Evolutionary conservation across 2,888 invertebrate species (phyloP).

Genomic region (Torymus auratus): DNA sequence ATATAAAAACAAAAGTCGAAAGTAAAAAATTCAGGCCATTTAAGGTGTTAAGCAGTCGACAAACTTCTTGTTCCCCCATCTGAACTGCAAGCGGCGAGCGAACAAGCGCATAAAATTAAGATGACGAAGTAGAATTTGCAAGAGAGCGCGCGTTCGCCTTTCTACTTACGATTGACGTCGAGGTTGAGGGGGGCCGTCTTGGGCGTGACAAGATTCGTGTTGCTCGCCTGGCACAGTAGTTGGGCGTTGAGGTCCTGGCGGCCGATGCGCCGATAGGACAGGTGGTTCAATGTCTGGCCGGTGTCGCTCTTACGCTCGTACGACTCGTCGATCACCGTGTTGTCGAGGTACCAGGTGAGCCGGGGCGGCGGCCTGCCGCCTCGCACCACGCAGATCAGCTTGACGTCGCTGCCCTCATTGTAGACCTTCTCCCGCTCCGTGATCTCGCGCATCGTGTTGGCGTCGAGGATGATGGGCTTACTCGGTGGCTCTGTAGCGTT

Average conservation of each 20-base stretch:
- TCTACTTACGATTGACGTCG: slow-evolving; percentile 90
- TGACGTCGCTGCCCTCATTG: slow-evolving; percentile 90
- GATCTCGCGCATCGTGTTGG: slow-evolving; percentile 83
- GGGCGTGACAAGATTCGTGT: slow-evolving; percentile 89
- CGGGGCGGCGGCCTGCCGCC: slow-evolving; percentile 90
- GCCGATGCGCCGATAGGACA: slow-evolving; percentile 88
- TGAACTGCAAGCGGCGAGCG: no score
- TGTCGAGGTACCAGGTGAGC: slow-evolving; percentile 91
- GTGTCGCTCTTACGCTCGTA: slow-evolving; percentile 83
- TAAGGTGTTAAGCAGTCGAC: no score
- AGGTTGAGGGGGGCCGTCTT: slow-evolving; percentile 87
- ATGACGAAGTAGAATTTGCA: no score
- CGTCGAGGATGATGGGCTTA: slow-evolving; percentile 88
- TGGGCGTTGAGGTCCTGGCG: slow-evolving; percentile 89
- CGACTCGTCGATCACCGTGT: slow-evolving; percentile 89
- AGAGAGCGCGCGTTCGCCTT: no score
- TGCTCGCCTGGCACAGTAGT: slow-evolving; percentile 91
- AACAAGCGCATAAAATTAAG: no score
- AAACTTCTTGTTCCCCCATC: no score
- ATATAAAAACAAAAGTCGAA: no score
- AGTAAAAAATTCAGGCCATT: no score
- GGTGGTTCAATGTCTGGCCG: slow-evolving; percentile 86
- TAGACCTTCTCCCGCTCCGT: slow-evolving; percentile 88
- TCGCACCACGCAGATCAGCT: slow-evolving; percentile 88
- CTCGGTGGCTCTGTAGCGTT: slow-evolving; percentile 83